Conservation (phyloP, 1,140 invertebrate species). For the Leptinotarsa defecta region DNA sequence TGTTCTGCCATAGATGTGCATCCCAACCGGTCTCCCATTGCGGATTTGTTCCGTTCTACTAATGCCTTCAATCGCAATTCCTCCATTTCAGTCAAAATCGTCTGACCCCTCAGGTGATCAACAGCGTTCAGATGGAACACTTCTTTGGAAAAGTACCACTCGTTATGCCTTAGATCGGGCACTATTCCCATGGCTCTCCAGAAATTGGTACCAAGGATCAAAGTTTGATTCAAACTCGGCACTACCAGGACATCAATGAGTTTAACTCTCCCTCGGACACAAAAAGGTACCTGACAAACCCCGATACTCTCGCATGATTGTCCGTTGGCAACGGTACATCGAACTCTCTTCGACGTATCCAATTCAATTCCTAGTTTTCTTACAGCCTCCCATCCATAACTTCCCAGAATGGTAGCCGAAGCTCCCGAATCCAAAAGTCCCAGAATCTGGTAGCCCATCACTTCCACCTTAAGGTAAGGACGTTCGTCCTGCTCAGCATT, state of each 20-base stretch:
- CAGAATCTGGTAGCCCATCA: too few species aligned
- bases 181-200: constrained; percentile 26
- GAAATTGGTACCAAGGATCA: too few species aligned
- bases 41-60: background rate
- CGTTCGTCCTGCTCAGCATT: background rate
- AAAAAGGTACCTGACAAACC: too few species aligned
- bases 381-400: constrained; percentile 15
- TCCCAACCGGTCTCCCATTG: constrained; percentile 7
- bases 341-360: too few species aligned
- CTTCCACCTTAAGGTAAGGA: too few species aligned
- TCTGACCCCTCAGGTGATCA: constrained; percentile 38
- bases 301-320: too few species aligned
- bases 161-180: constrained; percentile 25
- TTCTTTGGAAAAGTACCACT: constrained; percentile 4
- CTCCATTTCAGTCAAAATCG: background rate
- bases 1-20: too few species aligned
- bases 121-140: background rate
- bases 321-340: constrained; percentile 16
- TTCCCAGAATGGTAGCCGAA: constrained; percentile 24
- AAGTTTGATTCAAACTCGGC: too few species aligned
- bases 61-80: constrained; percentile 1
- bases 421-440: too few species aligned
- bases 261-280: too few species aligned
- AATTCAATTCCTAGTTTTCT: background rate
- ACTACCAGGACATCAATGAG: too few species aligned